These are phyloP conservation scores for Protosalanx chinensis DNA, from an alignment of 2,797 vertebrate genomes.

Conservation along the genomic window DNA sequence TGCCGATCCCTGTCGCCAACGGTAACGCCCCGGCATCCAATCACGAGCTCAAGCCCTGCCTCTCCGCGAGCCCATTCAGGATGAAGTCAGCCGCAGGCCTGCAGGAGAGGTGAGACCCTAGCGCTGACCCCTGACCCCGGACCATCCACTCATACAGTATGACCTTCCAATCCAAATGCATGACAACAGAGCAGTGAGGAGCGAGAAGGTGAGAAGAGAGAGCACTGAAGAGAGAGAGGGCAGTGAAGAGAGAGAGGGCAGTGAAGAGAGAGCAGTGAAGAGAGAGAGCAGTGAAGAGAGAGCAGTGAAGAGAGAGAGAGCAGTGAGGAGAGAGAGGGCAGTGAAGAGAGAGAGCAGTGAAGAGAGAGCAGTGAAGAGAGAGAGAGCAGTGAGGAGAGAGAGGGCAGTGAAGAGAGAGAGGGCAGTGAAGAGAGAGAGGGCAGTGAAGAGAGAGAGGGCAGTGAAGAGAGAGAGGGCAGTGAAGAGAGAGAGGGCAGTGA, in stretches of 20 bases:
- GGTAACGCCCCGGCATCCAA: conserved; percentile 11
- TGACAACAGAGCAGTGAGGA: too few species aligned
- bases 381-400: too few species aligned
- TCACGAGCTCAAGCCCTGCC: conserved; percentile 76
- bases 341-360: too few species aligned
- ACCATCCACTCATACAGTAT: too few species aligned
- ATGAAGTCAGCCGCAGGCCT: conserved; percentile 94
- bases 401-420: neutral
- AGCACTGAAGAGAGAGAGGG: neutral
- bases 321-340: too few species aligned
- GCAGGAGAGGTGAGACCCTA: conserved; percentile 84
- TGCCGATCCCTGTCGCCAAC: conserved; percentile 23
- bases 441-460: neutral
- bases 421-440: neutral
- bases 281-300: too few species aligned
- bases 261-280: neutral
- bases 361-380: too few species aligned
- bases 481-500: too few species aligned
- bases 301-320: too few species aligned
- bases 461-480: neutral
- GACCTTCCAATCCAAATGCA: too few species aligned
- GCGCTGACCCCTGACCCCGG: neutral
- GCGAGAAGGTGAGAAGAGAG: neutral
- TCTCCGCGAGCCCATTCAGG: conserved; percentile 82
- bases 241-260: neutral